Evolutionary conservation across 1,140 invertebrate genomes (phyloP).

Genomic region (Drosophila subobscura): DNA sequence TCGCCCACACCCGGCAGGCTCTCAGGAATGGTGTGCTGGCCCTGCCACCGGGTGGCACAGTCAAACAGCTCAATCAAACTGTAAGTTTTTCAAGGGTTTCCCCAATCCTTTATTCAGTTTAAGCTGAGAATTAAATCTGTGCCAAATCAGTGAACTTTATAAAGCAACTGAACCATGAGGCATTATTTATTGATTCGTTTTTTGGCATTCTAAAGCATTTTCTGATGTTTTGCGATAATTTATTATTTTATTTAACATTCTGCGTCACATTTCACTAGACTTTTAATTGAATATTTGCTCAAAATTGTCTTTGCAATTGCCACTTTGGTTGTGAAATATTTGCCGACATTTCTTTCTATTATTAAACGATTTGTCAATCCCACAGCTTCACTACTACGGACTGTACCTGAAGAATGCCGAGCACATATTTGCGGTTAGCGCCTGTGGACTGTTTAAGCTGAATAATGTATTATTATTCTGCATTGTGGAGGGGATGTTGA

Average conservation of each 20-base stretch:
- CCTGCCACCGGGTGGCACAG: conserved; percentile 21
- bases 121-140: not conserved
- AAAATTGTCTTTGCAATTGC: too few relatives aligned
- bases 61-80: conserved; percentile 33
- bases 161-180: too few relatives aligned
- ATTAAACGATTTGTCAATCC: conserved; percentile 7
- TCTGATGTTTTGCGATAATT: too few relatives aligned
- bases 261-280: too few relatives aligned
- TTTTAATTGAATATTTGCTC: too few relatives aligned
- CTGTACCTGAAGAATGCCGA: conserved; percentile 53
- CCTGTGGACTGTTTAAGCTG: conserved; percentile 61
- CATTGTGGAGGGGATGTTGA: conserved; percentile 50
- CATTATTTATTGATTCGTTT: too few relatives aligned
- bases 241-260: too few relatives aligned
- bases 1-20: conserved; percentile 7
- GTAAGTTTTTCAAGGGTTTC: conserved; percentile 33
- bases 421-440: conserved; percentile 35
- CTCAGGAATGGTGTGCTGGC: not conserved
- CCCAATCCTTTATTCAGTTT: not conserved
- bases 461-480: conserved; percentile 58
- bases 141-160: too few relatives aligned
- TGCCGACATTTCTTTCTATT: not conserved
- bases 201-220: too few relatives aligned
- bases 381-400: conserved; percentile 54
- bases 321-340: too few relatives aligned